These are phyloP conservation scores for Melanchra persicariae DNA, from an alignment of 2,888 invertebrate species.

Conservation along the genomic window DNA sequence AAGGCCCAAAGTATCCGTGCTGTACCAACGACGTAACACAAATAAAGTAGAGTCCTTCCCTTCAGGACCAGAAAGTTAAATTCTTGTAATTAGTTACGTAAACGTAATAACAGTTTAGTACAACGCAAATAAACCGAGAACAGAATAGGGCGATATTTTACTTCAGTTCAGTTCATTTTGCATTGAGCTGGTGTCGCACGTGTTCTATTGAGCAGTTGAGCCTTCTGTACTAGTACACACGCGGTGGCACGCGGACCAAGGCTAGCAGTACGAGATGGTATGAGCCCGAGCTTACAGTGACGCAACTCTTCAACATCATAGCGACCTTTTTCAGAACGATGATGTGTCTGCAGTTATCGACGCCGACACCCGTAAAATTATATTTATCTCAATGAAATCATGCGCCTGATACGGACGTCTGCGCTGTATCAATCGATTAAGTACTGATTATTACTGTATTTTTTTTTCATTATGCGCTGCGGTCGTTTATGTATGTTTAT, in stretches of 20 bases:
- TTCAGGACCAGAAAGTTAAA: background rate
- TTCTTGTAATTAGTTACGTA: background rate
- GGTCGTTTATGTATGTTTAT: background rate
- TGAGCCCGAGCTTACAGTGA: constrained; percentile 57
- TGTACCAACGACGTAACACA: background rate
- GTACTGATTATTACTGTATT: constrained; percentile 24
- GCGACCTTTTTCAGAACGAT: constrained; percentile 48
- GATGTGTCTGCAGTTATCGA: constrained; percentile 31
- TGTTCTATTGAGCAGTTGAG: background rate
- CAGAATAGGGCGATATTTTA: background rate
- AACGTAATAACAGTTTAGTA: too few relatives aligned
- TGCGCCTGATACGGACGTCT: constrained; percentile 22
- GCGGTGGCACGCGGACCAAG: constrained; percentile 35
- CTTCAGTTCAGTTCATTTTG: background rate
- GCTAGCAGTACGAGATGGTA: constrained; percentile 44
- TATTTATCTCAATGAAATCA: constrained; percentile 52
- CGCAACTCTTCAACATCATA: constrained; percentile 50
- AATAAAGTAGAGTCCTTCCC: background rate
- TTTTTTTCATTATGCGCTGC: constrained; percentile 1
- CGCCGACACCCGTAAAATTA: constrained; percentile 7
- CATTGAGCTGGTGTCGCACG: background rate
- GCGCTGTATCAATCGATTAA: constrained; percentile 28
- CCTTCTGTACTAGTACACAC: constrained; percentile 24
- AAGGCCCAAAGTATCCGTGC: background rate
- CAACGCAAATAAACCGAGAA: background rate